Evolutionary conservation across 2,888 invertebrate species (phyloP).

Genomic region (Cordilura impudica): DNA sequence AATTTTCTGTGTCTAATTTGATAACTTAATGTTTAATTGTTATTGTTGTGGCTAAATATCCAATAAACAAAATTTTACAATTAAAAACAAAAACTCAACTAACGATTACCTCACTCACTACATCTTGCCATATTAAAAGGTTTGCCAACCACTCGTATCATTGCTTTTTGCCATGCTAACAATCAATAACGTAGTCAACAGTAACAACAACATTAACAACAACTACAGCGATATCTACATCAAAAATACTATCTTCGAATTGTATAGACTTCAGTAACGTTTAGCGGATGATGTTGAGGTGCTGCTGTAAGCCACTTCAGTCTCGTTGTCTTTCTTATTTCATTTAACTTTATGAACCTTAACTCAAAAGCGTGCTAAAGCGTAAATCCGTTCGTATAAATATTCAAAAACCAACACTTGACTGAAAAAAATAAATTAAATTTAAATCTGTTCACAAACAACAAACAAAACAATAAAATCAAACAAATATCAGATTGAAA

Average conservation of each 20-base stretch:
- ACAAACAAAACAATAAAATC: neutral
- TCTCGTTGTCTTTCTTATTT: neutral
- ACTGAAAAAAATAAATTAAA: neutral
- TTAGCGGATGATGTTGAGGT: neutral
- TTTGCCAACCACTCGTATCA: neutral
- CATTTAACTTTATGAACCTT: neutral
- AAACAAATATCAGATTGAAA: neutral
- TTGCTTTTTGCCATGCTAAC: neutral
- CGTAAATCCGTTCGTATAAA: slow-evolving; percentile 15
- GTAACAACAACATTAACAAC: neutral
- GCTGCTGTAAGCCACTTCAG: neutral
- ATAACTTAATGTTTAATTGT: neutral
- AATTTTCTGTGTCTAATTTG: no score
- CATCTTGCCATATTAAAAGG: neutral
- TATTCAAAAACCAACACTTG: neutral
- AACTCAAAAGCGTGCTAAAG: slow-evolving; percentile 12
- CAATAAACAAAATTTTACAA: neutral
- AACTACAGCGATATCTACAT: neutral
- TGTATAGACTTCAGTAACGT: neutral
- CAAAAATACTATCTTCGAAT: neutral
- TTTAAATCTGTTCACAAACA: neutral
- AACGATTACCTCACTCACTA: slow-evolving; percentile 33
- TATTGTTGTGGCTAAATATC: neutral
- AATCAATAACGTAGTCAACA: neutral
- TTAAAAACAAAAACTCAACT: neutral